Evolutionary conservation across 2,888 invertebrate genomes (phyloP), one percentile per base, ranked within the genome.

Genomic region (Thecocarcelia acutangulata): DNA sequence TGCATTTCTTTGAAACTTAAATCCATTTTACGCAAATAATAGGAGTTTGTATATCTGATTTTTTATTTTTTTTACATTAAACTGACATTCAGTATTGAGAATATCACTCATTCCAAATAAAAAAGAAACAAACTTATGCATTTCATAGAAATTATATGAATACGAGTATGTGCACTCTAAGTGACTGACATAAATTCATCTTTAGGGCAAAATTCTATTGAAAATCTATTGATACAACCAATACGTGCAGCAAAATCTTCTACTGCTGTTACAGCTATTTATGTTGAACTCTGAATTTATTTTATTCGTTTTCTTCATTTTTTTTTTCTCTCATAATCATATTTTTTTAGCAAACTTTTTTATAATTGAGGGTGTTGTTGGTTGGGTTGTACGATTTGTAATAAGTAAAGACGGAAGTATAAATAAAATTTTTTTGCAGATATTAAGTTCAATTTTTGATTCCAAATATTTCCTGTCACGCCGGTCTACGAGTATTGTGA

Each of bases 171-270:
- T 73, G n/a, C 46, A 24, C 48, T 12, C 19, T 52, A 17, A 61
- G 40, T 59, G 70, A 64, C 63, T 64, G 54, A 74, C 54, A 64
- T 63, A 64, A 56, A 64, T 64, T 46, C 63, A 54, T 63, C 19
- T 54, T 44, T 19, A 8, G 33, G 54, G 12, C 6, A 54, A 63
- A 63, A 46, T 21, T 63, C 46, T 37, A 63, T 44, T 28, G 50
- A 17, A 63, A 63, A 52, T 63, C 24, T 73, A 42, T 50, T 15
- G 17, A 24, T 52, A 9, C 19, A 19, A 37, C 9, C 11, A 40
- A 66, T 52, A 52, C 12, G 19, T 46, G 40, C 44, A 44, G 11
- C n/a, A 33, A 12, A 46, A 11, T n/a, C 21, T 17, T 24, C 52
- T 8, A 4, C 40, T 54, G 15, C 24, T 42, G 5, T 17, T 54